Evolutionary conservation across 1,140 invertebrate genomes (phyloP), one percentile per base, ranked within the genome.

Genomic region (Aphelinus certus): DNA sequence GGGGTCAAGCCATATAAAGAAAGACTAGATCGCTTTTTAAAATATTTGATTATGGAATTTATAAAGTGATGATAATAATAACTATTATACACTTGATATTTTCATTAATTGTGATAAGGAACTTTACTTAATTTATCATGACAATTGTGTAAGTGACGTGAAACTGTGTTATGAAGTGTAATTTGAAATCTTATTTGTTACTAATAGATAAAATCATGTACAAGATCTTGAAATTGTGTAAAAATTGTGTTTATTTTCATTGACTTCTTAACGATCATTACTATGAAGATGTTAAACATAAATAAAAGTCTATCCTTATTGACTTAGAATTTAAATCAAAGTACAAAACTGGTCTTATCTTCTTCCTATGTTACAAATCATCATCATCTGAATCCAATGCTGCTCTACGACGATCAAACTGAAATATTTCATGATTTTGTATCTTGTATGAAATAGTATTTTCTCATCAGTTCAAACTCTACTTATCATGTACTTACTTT

Each of bases 331-430:
- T 57, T 73, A 65, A 65, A 65, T 51, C 46, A 42, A 6, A 67
- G 43, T 46, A 26, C n/a, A 5, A 58, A 68, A 55, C 26, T 55
- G 53, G 0, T 45, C 56, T 66, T 56, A 26, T 26, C 26, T 26
- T 26, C 26, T 4, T 57, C 10, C 9, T 6, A 53, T 78, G 76
- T 81, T 85, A 85, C 76, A 90, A 89, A 61, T 88, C 85, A 77
- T 95, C 93, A 83, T 95, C 94, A 83, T 95, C 94, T 45, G 94
- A 95, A 82, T 95, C 94, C 57, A 96, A 87, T 70, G 95, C 94
- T 61, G 93, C 94, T 87, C 95, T 89, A 81, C 95, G 91, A 80
- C 95, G 88, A 83, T 96, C 95, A 89, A 95, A 97, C 89, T 92
- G 75, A 67, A 87, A 88, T 47, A 60, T 66, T 51, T 60, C 47